Base-by-base conservation (phyloP, 2,113 vertebrate species). In the Fregata magnificens region DNA sequence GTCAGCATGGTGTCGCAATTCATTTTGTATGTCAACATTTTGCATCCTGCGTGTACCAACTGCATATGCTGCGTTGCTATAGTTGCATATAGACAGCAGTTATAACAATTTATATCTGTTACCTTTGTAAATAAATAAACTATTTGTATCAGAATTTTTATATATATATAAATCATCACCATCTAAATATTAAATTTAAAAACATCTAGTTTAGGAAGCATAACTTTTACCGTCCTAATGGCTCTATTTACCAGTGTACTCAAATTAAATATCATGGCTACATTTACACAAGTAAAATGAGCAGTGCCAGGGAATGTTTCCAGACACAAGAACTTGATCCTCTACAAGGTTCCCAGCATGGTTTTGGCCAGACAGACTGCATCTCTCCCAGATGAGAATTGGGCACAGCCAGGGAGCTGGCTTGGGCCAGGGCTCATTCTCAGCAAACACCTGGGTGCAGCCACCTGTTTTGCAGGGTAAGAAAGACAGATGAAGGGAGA, bases 61-160 rank as follows among this genome's bases (percentile, higher is more conserved):
- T 2, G 1, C 13, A 9, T 18, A 9, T 5, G 6, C 7, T 15
- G 13, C 24, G 11, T 26, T 38, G 34, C 74, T 62, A 5, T 10
- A 20, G 16, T 42, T 80, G 19, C 7, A 26, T 63, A n/a, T 22
- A 19, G 38, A 16, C 21, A 29, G 31, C 31, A 67, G 18, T 49
- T 74, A 28, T 10, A 50, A 31, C 7, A 38, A 40, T 20, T 11
- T 53, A 53, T 29, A 29, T 29, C 7, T 42, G 11, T 66, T 40
- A 29, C 15, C 11, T 70, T 17, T 29, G 13, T 44, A 86, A 34
- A 52, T 28, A 71, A 70, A 86, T 49, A 31, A 36, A 36, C 24
- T 19, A 16, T 21, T 20, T 67, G 26, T 44, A 49, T 42, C 16
- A 49, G 7, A 40, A 16, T 13, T 53, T 56, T 42, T 53, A n/a